phyloP scores from a whole-genome alignment of 64 coral and sea anemone species.

The Exaiptasia diaphana region DNA sequence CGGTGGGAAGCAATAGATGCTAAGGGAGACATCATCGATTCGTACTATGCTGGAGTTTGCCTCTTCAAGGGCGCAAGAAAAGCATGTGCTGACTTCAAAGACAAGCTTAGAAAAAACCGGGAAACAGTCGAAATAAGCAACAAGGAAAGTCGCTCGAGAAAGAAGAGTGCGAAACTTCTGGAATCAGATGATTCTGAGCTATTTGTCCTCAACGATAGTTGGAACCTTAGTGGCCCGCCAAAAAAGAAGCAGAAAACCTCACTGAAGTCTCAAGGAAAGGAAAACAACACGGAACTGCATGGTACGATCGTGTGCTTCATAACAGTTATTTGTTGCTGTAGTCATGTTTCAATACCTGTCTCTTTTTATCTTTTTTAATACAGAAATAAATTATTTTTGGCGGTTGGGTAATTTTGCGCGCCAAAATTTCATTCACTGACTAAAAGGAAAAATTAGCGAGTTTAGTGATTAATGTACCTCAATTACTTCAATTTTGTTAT shows the following conservation, averaged over 20 bases:
- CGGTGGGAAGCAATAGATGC: constrained; percentile 23
- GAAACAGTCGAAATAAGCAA: constrained; percentile 37
- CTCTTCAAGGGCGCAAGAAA: constrained; percentile 24
- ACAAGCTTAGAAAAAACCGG: constrained; percentile 8
- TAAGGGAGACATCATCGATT: constrained; percentile 13
- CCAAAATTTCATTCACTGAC: too few relatives aligned
- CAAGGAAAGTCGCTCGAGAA: constrained; percentile 21
- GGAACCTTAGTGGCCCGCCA: not conserved
- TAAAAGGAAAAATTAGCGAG: too few relatives aligned
- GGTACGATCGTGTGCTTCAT: not conserved
- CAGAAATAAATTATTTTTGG: too few relatives aligned
- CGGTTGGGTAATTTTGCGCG: too few relatives aligned
- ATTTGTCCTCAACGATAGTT: not conserved
- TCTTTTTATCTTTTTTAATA: too few relatives aligned
- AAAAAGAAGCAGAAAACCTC: not conserved
- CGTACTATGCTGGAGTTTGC: constrained; percentile 2
- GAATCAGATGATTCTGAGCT: not conserved
- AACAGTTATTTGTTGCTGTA: too few relatives aligned
- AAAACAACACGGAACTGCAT: not conserved
- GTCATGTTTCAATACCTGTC: too few relatives aligned
- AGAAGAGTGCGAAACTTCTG: constrained; percentile 1
- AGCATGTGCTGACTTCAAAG: constrained; percentile 37
- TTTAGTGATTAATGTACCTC: too few relatives aligned
- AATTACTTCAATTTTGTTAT: too few relatives aligned
- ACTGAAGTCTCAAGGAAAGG: not conserved